Base-by-base conservation (phyloP, 1,140 invertebrate species). In the Penaeus vannamei region DNA sequence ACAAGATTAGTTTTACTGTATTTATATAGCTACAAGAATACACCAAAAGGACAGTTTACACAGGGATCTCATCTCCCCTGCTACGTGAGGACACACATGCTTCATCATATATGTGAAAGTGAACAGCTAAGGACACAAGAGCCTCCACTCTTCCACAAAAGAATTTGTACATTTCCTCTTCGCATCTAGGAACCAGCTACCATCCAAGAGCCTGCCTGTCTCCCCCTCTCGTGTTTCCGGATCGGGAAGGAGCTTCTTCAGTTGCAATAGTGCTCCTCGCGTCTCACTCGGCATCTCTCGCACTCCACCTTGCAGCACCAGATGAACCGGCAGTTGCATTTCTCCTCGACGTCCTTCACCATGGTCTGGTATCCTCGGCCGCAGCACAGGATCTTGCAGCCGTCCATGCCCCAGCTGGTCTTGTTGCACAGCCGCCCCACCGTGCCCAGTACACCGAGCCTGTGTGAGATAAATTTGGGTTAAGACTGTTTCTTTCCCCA, bases 291-390 rank as follows among this genome's bases (percentile, higher is more conserved):
- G 93, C 98, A 98, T 72, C 96, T 94, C 92, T 98, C 96, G 94
- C 98, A 98, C 91, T 96, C 95, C 0, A 98, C 97, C 87, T 96
- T 94, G 93, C 97, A 99, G 94, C 98, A 99, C 97, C 97, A 98
- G 62, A 97, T 96, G 92, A 98, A 98, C 91, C 96, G 95, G 93
- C 98, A 99, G 91, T 97, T 96, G 94, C 98, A 99, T 93, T 98
- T 97, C 93, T 98, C 97, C 89, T 96, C 95, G 85, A 97, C 96
- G 91, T 98, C 96, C 80, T 96, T 94, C 0, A 98, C 95, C 77
- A 96, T 94, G 2, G 97, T 98, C 93, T 98, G 96, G 93, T 98
- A 98, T 20, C 98, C 98, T 83, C 97, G 95, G 14, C 98, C 98
- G 92, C 97, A 98, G 93, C 97, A 98, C 17, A 98, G 94, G n/a